Evolutionary conservation across 2,888 invertebrate genomes (phyloP).

Genomic region (Rotaria magnacalcarata): DNA sequence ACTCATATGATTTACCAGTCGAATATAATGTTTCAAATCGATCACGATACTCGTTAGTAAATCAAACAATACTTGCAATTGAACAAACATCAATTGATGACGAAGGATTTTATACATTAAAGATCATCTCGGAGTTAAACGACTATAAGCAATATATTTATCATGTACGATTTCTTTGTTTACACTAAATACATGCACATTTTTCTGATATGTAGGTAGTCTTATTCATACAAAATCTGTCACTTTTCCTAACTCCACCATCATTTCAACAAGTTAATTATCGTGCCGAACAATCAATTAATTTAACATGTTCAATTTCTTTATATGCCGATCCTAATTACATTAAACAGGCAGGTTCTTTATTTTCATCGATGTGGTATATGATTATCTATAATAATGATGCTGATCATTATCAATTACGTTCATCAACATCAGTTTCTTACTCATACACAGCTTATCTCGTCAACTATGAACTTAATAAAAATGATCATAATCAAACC

Average conservation of each 20-base stretch:
- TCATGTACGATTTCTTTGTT: neutral
- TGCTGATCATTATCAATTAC: neutral
- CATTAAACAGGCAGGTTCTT: neutral
- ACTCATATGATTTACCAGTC: neutral
- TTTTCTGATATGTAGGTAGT: neutral
- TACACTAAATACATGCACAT: no score
- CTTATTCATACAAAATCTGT: neutral
- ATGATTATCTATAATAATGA: constrained; percentile 20
- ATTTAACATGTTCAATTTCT: neutral
- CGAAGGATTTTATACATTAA: constrained; percentile 20
- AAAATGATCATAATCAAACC: neutral
- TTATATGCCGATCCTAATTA: neutral
- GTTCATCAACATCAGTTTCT: neutral
- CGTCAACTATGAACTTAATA: neutral
- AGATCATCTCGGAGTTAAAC: neutral
- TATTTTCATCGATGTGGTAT: neutral
- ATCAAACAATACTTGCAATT: neutral
- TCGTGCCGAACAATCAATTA: neutral
- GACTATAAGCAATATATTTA: neutral
- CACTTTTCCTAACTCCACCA: neutral
- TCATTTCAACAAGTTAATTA: neutral
- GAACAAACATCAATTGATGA: neutral
- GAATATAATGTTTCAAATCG: neutral
- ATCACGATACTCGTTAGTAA: neutral
- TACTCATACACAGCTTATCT: neutral